phyloP scores from a whole-genome alignment of 2,888 invertebrate species.

The Mayetiola destructor region DNA sequence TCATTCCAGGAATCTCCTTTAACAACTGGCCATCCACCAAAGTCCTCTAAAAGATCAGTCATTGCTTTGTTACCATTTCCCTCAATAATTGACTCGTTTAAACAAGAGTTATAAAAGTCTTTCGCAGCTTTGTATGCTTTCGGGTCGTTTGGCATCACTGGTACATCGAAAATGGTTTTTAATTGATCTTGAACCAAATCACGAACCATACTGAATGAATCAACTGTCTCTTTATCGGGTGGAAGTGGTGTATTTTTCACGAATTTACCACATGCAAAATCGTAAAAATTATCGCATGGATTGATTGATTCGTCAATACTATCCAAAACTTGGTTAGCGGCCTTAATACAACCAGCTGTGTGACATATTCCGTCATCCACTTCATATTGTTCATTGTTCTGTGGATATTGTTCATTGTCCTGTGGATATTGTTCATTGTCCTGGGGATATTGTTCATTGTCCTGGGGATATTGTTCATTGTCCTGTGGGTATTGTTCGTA shows the following conservation, averaged over 20 bases:
- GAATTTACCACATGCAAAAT: slow-evolving; percentile 60
- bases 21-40: slow-evolving; percentile 89
- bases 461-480: too few relatives aligned
- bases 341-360: slow-evolving; percentile 63
- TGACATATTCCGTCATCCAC: too few relatives aligned
- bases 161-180: slow-evolving; percentile 31
- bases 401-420: too few relatives aligned
- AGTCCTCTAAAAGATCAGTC: slow-evolving; percentile 47
- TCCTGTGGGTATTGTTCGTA: too few relatives aligned
- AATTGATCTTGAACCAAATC: slow-evolving; percentile 36
- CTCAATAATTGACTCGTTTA: slow-evolving; percentile 50
- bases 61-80: slow-evolving; percentile 60
- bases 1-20: slow-evolving; percentile 56
- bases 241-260: slow-evolving; percentile 52
- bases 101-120: slow-evolving; percentile 35
- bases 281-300: slow-evolving; percentile 65
- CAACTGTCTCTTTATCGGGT: slow-evolving; percentile 43
- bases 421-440: too few relatives aligned
- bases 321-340: slow-evolving; percentile 48
- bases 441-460: too few relatives aligned
- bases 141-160: slow-evolving; percentile 28
- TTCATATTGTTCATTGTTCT: too few relatives aligned
- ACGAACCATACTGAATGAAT: slow-evolving; percentile 33
- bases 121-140: slow-evolving; percentile 35
- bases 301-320: slow-evolving; percentile 51